Conservation (phyloP, 2,113 vertebrate species). For the Macaca fascicularis region DNA sequence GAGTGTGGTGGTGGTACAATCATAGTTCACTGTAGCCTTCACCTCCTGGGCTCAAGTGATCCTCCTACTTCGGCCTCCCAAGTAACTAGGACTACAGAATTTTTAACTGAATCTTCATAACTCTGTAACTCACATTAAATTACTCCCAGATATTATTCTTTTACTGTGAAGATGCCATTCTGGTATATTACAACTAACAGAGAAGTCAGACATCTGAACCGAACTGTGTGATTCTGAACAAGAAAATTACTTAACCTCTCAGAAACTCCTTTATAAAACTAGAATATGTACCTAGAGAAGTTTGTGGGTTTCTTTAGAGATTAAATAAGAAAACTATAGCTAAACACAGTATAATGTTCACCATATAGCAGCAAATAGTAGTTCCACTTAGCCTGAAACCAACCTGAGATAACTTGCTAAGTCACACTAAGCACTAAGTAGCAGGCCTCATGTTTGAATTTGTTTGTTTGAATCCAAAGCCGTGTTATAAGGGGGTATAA, state of each 20-base stretch:
- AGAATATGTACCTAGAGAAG: neutral
- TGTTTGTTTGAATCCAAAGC: neutral
- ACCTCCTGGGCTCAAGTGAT: no score
- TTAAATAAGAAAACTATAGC: neutral
- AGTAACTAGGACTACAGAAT: neutral
- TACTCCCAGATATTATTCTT: neutral
- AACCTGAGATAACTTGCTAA: neutral
- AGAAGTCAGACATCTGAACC: neutral
- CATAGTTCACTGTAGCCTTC: no score
- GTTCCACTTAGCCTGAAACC: neutral
- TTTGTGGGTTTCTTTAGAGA: neutral
- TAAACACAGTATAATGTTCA: neutral
- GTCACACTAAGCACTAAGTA: neutral
- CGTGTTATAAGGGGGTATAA: neutral
- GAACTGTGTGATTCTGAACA: neutral
- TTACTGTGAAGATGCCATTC: neutral
- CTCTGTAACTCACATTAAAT: neutral
- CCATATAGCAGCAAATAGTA: neutral
- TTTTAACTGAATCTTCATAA: neutral
- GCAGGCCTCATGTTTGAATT: neutral
- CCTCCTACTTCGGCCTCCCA: no score
- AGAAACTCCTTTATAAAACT: neutral
- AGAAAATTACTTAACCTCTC: neutral
- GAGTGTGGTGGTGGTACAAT: no score
- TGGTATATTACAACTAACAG: neutral